Evolutionary conservation across 1,140 invertebrate species (phyloP).

Genomic region (Saccostrea cuccullata): DNA sequence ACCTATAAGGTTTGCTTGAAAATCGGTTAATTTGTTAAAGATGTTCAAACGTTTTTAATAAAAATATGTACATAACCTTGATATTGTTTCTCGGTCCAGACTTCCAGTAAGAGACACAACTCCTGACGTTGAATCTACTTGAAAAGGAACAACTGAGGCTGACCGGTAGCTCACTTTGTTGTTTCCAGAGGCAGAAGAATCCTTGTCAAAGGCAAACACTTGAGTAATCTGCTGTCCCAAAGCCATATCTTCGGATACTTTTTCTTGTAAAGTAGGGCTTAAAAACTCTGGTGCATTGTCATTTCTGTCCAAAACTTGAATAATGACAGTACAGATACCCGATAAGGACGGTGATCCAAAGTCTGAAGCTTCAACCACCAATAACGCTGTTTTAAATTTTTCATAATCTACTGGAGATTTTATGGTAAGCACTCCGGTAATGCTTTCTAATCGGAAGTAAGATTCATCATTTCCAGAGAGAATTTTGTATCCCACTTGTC

Average conservation of each 20-base stretch:
- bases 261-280: constrained; percentile 55
- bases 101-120: constrained; percentile 59
- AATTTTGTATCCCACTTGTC: constrained; percentile 52
- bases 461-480: constrained; percentile 54
- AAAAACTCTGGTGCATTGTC: constrained; percentile 65
- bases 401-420: constrained; percentile 87
- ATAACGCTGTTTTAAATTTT: constrained; percentile 80
- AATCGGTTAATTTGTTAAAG: no score
- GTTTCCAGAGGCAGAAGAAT: constrained; percentile 48
- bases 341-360: constrained; percentile 53
- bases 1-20: no score
- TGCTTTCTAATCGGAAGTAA: constrained; percentile 53
- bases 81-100: constrained; percentile 58
- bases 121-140: constrained; percentile 59
- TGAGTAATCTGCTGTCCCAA: constrained; percentile 52
- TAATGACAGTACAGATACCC: constrained; percentile 44
- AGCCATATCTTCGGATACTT: constrained; percentile 50
- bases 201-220: constrained; percentile 59
- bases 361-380: constrained; percentile 61
- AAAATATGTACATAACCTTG: constrained; percentile 9
- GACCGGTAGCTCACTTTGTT: constrained; percentile 54
- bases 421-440: constrained; percentile 56
- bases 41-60: no score
- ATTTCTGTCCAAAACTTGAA: constrained; percentile 62
- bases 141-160: constrained; percentile 53